phyloP scores from a whole-genome alignment of 2,113 vertebrate genomes.

The Poecile atricapillus region DNA sequence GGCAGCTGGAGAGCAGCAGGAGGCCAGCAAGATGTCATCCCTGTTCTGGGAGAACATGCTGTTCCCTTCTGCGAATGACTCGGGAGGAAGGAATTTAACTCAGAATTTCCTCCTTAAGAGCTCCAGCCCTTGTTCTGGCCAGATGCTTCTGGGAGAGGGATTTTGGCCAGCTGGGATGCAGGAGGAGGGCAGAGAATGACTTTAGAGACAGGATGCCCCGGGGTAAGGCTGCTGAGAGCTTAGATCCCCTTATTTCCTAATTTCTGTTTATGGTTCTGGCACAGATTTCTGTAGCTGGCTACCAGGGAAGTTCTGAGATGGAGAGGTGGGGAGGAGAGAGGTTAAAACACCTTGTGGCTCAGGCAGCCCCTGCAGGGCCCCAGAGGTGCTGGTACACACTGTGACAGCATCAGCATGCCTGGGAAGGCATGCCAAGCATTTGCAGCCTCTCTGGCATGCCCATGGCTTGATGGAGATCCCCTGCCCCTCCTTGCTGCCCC shows the following conservation, averaged over 20 bases:
- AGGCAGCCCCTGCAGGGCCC: background rate
- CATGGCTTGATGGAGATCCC: background rate
- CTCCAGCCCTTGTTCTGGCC: background rate
- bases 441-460: background rate
- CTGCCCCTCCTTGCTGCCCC: background rate
- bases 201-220: background rate
- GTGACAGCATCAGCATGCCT: background rate
- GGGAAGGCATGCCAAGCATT: background rate
- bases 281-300: background rate
- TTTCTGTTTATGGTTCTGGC: background rate
- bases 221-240: background rate
- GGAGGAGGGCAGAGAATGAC: background rate
- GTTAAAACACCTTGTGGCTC: rapidly evolving
- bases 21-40: conserved; percentile 17
- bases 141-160: background rate
- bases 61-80: conserved; percentile 31
- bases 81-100: conserved; percentile 36
- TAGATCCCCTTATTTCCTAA: background rate
- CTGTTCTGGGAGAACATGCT: conserved; percentile 26
- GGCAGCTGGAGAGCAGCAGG: background rate
- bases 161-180: background rate
- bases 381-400: background rate
- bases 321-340: background rate
- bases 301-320: background rate
- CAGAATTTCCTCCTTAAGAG: conserved; percentile 22